These are phyloP conservation scores for Regulus satrapa DNA, from an alignment of 2,113 vertebrate genomes.

Conservation along the genomic window DNA sequence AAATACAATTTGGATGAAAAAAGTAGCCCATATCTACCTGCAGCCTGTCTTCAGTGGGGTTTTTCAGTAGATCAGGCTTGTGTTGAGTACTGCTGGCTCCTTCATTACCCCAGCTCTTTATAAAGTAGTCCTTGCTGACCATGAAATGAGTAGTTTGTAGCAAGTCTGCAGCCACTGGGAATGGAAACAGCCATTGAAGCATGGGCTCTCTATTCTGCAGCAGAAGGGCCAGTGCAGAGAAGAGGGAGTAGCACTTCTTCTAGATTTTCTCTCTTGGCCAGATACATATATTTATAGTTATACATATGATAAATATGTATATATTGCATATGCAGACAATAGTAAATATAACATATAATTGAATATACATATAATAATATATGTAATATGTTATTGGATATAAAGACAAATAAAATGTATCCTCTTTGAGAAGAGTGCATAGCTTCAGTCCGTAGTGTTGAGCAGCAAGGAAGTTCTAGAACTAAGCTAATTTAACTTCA, in stretches of 20 bases:
- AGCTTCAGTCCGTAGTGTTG: background rate
- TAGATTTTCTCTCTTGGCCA: background rate
- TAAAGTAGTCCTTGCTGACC: background rate
- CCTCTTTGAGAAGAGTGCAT: background rate
- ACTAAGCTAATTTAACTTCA: background rate
- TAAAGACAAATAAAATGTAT: accelerated
- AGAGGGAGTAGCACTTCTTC: background rate
- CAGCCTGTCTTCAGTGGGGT: background rate
- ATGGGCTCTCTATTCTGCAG: background rate
- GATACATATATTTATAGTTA: background rate
- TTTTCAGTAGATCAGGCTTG: background rate
- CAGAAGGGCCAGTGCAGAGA: background rate
- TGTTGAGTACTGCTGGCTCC: background rate
- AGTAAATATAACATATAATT: too few relatives aligned
- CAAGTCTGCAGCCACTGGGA: background rate
- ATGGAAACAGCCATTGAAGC: background rate
- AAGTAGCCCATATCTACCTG: background rate
- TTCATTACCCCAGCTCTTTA: background rate
- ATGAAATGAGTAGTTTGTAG: background rate
- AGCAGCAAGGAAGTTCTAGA: background rate
- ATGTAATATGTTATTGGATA: too few relatives aligned
- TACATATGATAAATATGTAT: accelerated
- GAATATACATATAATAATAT: too few relatives aligned
- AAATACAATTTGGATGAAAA: background rate
- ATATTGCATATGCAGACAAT: too few relatives aligned